These are phyloP conservation scores for Aplocera efformata DNA, from an alignment of 2,888 invertebrate genomes.

Conservation along the genomic window DNA sequence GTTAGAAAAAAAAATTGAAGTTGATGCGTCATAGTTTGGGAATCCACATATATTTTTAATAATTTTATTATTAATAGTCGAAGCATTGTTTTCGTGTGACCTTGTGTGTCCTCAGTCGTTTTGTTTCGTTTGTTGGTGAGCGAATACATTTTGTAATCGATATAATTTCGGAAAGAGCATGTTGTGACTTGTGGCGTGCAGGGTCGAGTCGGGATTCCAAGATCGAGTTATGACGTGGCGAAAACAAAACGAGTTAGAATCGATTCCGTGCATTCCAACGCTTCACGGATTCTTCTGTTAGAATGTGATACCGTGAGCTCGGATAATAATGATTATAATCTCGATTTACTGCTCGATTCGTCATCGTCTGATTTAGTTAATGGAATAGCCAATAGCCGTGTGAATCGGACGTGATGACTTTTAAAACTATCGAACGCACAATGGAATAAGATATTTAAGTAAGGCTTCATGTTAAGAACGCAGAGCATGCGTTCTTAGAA, in stretches of 20 bases:
- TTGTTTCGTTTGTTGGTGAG: no score
- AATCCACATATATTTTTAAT: no score
- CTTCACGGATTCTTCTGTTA: constrained; percentile 66
- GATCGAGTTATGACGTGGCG: constrained; percentile 76
- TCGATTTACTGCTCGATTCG: constrained; percentile 75
- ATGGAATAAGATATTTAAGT: no score
- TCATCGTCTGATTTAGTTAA: constrained; percentile 77
- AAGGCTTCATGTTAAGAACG: no score
- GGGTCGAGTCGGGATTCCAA: constrained; percentile 46
- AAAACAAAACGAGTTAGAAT: constrained; percentile 76
- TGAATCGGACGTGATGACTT: constrained; percentile 53
- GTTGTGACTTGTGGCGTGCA: constrained; percentile 31
- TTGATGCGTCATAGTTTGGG: no score
- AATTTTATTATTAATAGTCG: no score
- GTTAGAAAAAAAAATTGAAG: no score
- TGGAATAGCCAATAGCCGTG: constrained; percentile 74
- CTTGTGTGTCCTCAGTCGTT: no score
- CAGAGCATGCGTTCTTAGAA: no score
- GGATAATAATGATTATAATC: constrained; percentile 77
- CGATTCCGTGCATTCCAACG: constrained; percentile 75
- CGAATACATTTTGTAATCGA: constrained; percentile 8
- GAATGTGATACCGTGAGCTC: constrained; percentile 64
- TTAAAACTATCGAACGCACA: constrained; percentile 22
- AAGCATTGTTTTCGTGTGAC: no score
- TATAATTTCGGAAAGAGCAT: constrained; percentile 27